phyloP scores from a whole-genome alignment of 1,140 invertebrate genomes.

The Wiebesia pumilae region DNA sequence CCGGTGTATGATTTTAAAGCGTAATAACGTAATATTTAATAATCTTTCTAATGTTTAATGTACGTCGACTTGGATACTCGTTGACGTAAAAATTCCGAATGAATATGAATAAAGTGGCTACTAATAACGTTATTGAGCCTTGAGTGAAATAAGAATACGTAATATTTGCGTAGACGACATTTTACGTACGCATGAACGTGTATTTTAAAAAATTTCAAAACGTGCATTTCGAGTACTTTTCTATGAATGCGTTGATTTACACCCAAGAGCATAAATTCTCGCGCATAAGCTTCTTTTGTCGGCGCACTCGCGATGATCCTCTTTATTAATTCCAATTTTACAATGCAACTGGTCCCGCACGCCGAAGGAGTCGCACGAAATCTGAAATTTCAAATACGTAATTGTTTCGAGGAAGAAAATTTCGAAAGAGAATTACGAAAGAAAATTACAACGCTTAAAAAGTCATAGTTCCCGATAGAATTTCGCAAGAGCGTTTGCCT shows the following conservation, averaged over 20 bases:
- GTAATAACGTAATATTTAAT: background rate
- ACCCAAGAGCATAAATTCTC: background rate
- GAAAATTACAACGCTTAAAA: background rate
- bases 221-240: background rate
- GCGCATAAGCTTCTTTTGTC: background rate
- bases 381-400: background rate
- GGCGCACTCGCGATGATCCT: background rate
- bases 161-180: background rate
- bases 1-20: background rate
- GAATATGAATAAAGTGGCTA: too few species aligned
- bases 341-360: background rate
- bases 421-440: too few species aligned
- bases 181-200: background rate
- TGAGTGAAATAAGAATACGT: background rate
- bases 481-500: background rate
- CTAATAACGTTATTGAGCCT: too few species aligned
- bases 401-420: background rate
- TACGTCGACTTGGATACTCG: too few species aligned
- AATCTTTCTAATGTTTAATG: too few species aligned
- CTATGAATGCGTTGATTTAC: constrained; percentile 3
- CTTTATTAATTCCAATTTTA: background rate
- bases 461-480: background rate
- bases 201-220: background rate
- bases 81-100: too few species aligned
- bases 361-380: background rate